Evolutionary conservation across 2,888 invertebrate genomes (phyloP).

Genomic region (Chymomyza amoena): DNA sequence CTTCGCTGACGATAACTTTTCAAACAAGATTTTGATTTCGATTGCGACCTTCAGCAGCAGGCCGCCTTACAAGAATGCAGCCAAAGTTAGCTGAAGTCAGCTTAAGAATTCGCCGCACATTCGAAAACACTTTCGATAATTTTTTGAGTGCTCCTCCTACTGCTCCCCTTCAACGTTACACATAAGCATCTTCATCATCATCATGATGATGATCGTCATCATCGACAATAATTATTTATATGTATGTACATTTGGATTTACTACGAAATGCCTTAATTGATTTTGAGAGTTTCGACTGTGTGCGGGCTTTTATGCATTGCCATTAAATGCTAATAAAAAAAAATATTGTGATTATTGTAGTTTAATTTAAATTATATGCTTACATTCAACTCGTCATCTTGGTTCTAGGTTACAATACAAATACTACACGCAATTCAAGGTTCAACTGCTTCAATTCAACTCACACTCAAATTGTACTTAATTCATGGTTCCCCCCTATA

Average conservation of each 20-base stretch:
- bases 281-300: constrained; percentile 33
- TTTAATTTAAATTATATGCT: constrained; percentile 64
- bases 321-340: constrained; percentile 18
- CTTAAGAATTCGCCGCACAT: not conserved
- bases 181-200: not conserved
- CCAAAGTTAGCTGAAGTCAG: constrained; percentile 10
- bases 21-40: not conserved
- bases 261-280: constrained; percentile 64
- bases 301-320: constrained; percentile 48
- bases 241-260: constrained; percentile 39
- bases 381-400: constrained; percentile 50
- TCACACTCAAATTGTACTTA: constrained; percentile 19
- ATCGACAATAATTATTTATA: not conserved
- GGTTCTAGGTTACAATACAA: constrained; percentile 66
- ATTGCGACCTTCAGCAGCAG: constrained; percentile 38
- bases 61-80: constrained; percentile 49
- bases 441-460: not conserved
- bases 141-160: not conserved
- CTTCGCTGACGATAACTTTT: constrained; percentile 22
- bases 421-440: constrained; percentile 23
- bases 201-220: constrained; percentile 34
- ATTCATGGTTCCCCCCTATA: constrained; percentile 43
- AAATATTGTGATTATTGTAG: constrained; percentile 47
- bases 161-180: not conserved
- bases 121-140: constrained; percentile 25